These are phyloP conservation scores for Oxygymnocypris stewartii DNA, from an alignment of 2,113 vertebrate genomes.

Conservation along the genomic window DNA sequence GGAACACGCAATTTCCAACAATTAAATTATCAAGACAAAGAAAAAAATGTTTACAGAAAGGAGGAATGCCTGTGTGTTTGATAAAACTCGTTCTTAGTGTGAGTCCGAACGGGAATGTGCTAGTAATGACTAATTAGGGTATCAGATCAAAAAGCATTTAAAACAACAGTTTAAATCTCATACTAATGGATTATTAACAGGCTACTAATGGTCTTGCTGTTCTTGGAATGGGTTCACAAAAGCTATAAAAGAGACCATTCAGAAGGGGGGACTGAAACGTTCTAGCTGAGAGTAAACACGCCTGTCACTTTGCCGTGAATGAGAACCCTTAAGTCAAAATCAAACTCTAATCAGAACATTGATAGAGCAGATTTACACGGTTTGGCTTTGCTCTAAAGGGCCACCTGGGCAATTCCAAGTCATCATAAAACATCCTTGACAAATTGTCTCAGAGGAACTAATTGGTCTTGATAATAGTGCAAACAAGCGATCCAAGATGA, in stretches of 20 bases:
- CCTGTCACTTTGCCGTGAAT: slow-evolving; percentile 58
- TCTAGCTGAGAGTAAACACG: slow-evolving; percentile 60
- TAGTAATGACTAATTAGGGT: slow-evolving; percentile 68
- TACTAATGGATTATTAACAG: slow-evolving; percentile 76
- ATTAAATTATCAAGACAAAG: slow-evolving; percentile 67
- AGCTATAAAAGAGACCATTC: slow-evolving; percentile 57
- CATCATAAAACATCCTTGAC: slow-evolving; percentile 37
- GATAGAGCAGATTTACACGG: slow-evolving; percentile 46
- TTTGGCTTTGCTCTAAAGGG: slow-evolving; percentile 52
- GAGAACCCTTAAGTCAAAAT: slow-evolving; percentile 53
- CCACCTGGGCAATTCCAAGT: slow-evolving; percentile 47
- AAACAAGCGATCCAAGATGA: slow-evolving; percentile 35
- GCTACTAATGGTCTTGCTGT: slow-evolving; percentile 65
- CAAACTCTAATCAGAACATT: slow-evolving; percentile 53
- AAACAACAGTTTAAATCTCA: slow-evolving; percentile 66
- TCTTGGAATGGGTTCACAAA: slow-evolving; percentile 69
- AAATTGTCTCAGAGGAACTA: slow-evolving; percentile 38
- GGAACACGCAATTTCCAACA: slow-evolving; percentile 66
- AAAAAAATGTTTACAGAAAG: slow-evolving; percentile 70
- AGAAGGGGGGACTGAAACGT: slow-evolving; percentile 54
- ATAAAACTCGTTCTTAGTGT: slow-evolving; percentile 52
- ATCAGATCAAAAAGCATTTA: slow-evolving; percentile 70
- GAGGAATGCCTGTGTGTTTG: slow-evolving; percentile 50
- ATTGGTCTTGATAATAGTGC: slow-evolving; percentile 35
- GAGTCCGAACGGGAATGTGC: slow-evolving; percentile 60